Evolutionary conservation across 53 echinoderm and acorn worm species (phyloP).

Genomic region (Hippasteria phrygiana): DNA sequence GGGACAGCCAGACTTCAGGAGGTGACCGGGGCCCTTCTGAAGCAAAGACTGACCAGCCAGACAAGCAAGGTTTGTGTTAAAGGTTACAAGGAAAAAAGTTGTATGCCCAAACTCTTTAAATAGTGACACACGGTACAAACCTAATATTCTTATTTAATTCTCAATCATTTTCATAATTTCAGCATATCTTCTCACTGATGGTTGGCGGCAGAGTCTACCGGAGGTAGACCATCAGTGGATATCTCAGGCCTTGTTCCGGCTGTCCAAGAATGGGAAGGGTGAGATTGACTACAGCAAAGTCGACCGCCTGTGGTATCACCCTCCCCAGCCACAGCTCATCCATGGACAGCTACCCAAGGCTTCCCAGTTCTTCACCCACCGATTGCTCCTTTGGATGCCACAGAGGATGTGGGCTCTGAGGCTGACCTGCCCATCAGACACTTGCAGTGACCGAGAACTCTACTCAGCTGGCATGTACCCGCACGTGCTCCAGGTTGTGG

Average conservation of each 20-base stretch:
- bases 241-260: conserved; percentile 59
- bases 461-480: conserved; percentile 71
- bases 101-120: too few relatives aligned
- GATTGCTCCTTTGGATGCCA: conserved; percentile 75
- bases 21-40: too few relatives aligned
- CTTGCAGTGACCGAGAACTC: conserved; percentile 62
- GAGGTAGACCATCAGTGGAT: conserved; percentile 68
- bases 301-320: conserved; percentile 62
- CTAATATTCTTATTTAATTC: too few relatives aligned
- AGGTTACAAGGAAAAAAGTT: too few relatives aligned
- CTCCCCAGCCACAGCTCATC: conserved; percentile 48
- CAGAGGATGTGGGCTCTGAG: conserved; percentile 61
- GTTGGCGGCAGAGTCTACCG: conserved; percentile 70
- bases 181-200: conserved; percentile 61
- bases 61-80: too few relatives aligned
- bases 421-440: conserved; percentile 62
- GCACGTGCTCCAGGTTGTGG: conserved; percentile 73
- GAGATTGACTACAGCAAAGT: conserved; percentile 49
- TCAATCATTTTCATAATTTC: too few relatives aligned
- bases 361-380: conserved; percentile 24
- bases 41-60: too few relatives aligned
- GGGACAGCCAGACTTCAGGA: too few relatives aligned
- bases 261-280: conserved; percentile 43
- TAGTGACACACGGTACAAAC: too few relatives aligned
- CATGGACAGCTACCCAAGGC: conserved; percentile 45